These are phyloP conservation scores for Troides oblongomaculatus DNA, from an alignment of 2,888 invertebrate species.

Conservation along the genomic window DNA sequence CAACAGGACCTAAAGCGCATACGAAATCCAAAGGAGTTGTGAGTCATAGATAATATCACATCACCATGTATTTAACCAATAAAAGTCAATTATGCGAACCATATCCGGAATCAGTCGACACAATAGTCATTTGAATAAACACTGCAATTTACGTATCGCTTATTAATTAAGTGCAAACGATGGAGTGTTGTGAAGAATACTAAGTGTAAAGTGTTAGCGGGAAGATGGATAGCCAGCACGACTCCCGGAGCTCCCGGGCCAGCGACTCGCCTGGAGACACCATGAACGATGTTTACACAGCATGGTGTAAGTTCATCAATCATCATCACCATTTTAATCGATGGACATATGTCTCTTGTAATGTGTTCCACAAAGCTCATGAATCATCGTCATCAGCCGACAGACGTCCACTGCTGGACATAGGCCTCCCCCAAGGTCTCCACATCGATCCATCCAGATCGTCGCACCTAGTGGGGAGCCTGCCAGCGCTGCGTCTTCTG, in stretches of 20 bases:
- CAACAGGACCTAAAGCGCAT: too few species aligned
- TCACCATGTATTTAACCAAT: neutral
- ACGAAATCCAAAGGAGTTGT: too few species aligned
- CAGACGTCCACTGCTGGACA: too few species aligned
- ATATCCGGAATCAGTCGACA: conserved; percentile 10
- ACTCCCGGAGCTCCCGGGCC: conserved; percentile 65
- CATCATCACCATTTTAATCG: too few species aligned
- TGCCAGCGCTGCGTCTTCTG: too few species aligned
- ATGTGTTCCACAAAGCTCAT: too few species aligned
- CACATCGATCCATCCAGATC: too few species aligned
- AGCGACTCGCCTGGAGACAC: conserved; percentile 80
- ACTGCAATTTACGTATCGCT: neutral
- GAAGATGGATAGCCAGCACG: conserved; percentile 57
- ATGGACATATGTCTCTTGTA: too few species aligned
- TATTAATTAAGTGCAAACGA: conserved; percentile 1
- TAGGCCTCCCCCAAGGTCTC: too few species aligned
- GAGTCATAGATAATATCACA: conserved; percentile 1
- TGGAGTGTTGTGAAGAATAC: neutral
- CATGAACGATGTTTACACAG: conserved; percentile 83
- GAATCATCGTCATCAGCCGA: too few species aligned
- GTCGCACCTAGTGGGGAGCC: too few species aligned
- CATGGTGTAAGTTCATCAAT: conserved; percentile 80
- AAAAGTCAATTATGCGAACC: conserved; percentile 3
- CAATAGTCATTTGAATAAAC: neutral
- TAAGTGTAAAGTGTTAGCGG: conserved; percentile 25